A percentile compares a stretch with the other conserved stretches of the same genome.
These are phyloP conservation scores for Takifugu rubripes DNA, from an alignment of 2,797 vertebrate species.

Conservation along the genomic window DNA sequence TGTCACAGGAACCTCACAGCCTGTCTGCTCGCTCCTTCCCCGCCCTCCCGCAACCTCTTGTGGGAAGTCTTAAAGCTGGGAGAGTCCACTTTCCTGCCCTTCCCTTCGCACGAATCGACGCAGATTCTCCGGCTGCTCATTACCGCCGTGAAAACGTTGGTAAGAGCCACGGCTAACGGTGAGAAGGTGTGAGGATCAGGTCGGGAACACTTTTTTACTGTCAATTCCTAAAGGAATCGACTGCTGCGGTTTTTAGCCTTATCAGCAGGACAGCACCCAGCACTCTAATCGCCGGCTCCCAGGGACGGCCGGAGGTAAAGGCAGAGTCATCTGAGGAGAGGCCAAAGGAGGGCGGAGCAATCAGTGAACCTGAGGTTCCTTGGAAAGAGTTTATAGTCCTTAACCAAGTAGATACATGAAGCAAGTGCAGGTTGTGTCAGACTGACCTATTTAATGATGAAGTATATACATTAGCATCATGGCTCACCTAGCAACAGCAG, in stretches of 20 bases:
- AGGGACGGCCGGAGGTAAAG: constrained; percentile 63
- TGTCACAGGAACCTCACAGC: too few species aligned
- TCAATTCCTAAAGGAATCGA: not conserved
- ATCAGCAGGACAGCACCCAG: constrained; percentile 73
- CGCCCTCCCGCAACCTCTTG: too few species aligned
- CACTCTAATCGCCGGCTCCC: constrained; percentile 70
- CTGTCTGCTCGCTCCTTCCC: too few species aligned
- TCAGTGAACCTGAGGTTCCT: constrained; percentile 34
- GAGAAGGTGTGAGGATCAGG: not conserved
- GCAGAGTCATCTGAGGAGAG: constrained; percentile 20
- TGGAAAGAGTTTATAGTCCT: too few species aligned
- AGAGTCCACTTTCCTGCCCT: too few species aligned
- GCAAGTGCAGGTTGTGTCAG: constrained; percentile 36
- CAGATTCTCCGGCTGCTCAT: too few species aligned
- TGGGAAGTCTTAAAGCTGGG: too few species aligned
- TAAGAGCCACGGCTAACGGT: not conserved
- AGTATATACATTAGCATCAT: constrained; percentile 31
- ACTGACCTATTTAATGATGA: constrained; percentile 27
- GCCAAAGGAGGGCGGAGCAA: constrained; percentile 17
- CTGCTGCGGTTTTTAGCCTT: constrained; percentile 44
- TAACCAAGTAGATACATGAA: not conserved
- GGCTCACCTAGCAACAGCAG: constrained; percentile 31
- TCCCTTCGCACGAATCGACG: too few species aligned
- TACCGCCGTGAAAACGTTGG: too few species aligned
- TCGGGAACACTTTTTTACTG: not conserved